Evolutionary conservation across 2,113 vertebrate genomes (phyloP).

Genomic region (Ursus arctos): DNA sequence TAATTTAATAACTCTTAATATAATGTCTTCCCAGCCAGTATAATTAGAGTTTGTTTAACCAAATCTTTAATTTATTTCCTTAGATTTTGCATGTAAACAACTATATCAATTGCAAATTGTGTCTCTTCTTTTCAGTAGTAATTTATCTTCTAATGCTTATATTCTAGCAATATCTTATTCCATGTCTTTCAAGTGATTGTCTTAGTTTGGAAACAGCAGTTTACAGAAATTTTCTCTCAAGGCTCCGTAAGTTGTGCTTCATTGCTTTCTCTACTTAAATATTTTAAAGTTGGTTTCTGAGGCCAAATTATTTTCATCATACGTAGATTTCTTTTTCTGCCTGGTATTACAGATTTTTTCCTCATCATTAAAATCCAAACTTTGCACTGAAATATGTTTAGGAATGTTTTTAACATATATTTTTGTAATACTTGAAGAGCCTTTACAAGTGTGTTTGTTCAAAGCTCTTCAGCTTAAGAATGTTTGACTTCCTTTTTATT

Average conservation of each 20-base stretch:
- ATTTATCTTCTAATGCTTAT: constrained; percentile 15
- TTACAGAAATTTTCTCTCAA: neutral
- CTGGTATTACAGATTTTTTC: neutral
- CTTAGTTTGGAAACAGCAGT: neutral
- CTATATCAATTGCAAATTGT: neutral
- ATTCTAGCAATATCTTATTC: neutral
- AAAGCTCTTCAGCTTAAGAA: neutral
- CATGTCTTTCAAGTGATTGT: neutral
- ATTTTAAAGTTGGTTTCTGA: neutral
- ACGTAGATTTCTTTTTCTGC: neutral
- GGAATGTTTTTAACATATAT: neutral
- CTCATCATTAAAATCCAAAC: neutral
- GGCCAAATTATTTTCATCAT: neutral
- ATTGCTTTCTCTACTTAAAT: neutral
- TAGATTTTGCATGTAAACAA: neutral
- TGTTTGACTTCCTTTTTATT: neutral
- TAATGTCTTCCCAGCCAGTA: neutral
- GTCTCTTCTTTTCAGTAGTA: neutral
- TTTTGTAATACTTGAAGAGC: neutral
- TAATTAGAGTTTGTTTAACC: neutral
- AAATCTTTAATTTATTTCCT: neutral
- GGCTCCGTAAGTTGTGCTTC: neutral
- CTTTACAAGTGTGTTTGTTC: neutral
- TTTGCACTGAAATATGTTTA: neutral
- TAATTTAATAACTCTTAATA: neutral